These are phyloP conservation scores for Fragum sueziense DNA, from an alignment of 2,888 invertebrate species.

Conservation along the genomic window DNA sequence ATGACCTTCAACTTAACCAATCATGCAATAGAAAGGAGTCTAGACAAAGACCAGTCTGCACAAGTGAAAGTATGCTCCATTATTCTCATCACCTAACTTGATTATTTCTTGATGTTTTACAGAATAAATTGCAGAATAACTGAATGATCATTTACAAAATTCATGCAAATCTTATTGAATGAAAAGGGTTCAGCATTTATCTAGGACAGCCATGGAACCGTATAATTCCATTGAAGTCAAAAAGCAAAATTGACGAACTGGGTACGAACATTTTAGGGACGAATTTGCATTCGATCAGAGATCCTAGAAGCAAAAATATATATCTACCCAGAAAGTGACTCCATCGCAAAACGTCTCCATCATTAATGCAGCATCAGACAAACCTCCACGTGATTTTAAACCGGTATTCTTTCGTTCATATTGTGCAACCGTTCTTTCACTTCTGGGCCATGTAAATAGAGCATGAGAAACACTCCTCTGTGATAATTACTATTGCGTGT, in stretches of 20 bases:
- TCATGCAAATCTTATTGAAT: background rate
- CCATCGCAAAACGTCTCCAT: slow-evolving; percentile 45
- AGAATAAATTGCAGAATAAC: too few species aligned
- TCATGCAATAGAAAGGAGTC: too few species aligned
- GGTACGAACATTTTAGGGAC: too few species aligned
- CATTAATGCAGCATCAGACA: background rate
- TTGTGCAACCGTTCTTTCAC: background rate
- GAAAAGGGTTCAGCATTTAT: background rate
- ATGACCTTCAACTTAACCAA: too few species aligned
- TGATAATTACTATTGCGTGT: background rate
- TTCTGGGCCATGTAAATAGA: background rate
- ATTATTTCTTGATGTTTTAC: too few species aligned
- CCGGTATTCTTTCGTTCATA: background rate
- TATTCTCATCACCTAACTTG: too few species aligned
- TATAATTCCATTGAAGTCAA: background rate
- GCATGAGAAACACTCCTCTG: background rate
- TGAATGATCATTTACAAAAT: background rate
- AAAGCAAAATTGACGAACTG: background rate
- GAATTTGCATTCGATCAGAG: too few species aligned
- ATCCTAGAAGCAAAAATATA: background rate
- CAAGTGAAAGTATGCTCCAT: too few species aligned
- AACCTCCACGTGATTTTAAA: background rate
- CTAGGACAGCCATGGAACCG: background rate
- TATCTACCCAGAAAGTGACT: slow-evolving; percentile 39
- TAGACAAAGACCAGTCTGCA: too few species aligned